Percentiles rank a stretch among this genome's conserved stretches.
These are phyloP conservation scores for Echiichthys vipera DNA, from an alignment of 2,797 vertebrate species.

Conservation along the genomic window DNA sequence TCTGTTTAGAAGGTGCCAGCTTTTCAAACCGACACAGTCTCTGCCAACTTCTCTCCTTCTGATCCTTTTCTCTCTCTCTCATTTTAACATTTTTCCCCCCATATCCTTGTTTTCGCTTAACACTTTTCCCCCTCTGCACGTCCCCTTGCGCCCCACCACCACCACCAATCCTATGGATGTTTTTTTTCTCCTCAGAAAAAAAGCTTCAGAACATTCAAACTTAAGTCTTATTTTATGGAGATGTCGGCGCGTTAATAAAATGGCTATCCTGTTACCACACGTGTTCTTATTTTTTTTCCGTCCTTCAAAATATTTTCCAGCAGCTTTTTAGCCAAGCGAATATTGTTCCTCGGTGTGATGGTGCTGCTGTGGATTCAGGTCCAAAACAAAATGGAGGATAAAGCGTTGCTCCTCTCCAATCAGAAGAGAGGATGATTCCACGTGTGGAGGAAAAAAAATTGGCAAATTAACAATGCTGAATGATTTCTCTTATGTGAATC, in stretches of 20 bases:
- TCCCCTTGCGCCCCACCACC: conserved; percentile 54
- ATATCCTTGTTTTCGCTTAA: conserved; percentile 69
- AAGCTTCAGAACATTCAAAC: conserved; percentile 23
- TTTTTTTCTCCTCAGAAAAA: conserved; percentile 26
- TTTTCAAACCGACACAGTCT: conserved; percentile 84
- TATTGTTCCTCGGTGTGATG: conserved; percentile 53
- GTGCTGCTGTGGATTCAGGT: conserved; percentile 69
- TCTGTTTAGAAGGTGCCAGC: conserved; percentile 84
- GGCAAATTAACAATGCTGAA: conserved; percentile 20
- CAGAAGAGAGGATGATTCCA: conserved; percentile 53
- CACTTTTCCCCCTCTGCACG: conserved; percentile 53
- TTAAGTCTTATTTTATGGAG: conserved; percentile 24
- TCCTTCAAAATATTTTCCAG: conserved; percentile 55
- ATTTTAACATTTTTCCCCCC: conserved; percentile 70
- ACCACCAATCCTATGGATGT: conserved; percentile 39
- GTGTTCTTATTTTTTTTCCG: not conserved
- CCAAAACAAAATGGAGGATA: conserved; percentile 84
- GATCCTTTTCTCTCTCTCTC: conserved; percentile 77
- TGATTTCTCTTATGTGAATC: not conserved
- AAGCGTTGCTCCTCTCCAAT: conserved; percentile 65
- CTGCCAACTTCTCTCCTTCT: conserved; percentile 83
- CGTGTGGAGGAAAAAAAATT: conserved; percentile 18
- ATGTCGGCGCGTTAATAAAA: conserved; percentile 32
- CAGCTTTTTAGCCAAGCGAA: conserved; percentile 52
- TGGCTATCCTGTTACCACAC: conserved; percentile 49